Percentiles rank a stretch among this genome's conserved stretches.
These are phyloP conservation scores for Pelobates cultripes DNA, from an alignment of 2,797 vertebrate genomes.

Conservation along the genomic window DNA sequence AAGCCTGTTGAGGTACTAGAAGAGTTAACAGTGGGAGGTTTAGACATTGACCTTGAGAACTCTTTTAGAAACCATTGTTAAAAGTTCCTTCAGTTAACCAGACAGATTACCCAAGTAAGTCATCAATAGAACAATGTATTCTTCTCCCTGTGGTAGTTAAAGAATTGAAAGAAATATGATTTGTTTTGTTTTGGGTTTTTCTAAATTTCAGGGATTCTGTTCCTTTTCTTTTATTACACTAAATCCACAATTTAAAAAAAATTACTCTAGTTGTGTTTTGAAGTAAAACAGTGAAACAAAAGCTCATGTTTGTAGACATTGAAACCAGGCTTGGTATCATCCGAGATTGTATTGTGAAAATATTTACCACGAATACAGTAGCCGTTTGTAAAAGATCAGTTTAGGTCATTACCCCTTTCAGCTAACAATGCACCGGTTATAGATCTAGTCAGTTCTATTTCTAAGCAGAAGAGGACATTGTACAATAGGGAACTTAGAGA, in stretches of 20 bases:
- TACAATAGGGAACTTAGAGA: background rate
- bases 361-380: slow-evolving; percentile 21
- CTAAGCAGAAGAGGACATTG: background rate
- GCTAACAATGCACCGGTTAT: background rate
- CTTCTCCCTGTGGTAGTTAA: too few species aligned
- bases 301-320: slow-evolving; percentile 17
- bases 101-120: too few species aligned
- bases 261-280: slow-evolving; percentile 13
- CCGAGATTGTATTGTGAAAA: slow-evolving; percentile 21
- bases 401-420: slow-evolving; percentile 16
- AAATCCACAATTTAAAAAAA: background rate
- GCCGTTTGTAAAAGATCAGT: slow-evolving; percentile 26
- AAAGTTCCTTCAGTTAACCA: too few species aligned
- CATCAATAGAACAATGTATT: too few species aligned
- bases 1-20: too few species aligned
- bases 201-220: background rate
- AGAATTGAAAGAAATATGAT: too few species aligned
- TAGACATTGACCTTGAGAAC: too few species aligned
- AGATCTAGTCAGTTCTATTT: background rate
- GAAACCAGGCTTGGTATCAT: slow-evolving; percentile 7
- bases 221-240: background rate
- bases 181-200: too few species aligned
- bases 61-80: too few species aligned
- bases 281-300: slow-evolving; percentile 25
- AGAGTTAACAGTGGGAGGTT: too few species aligned